phyloP scores from a whole-genome alignment of 2,113 vertebrate species.

The Sus scrofa region DNA sequence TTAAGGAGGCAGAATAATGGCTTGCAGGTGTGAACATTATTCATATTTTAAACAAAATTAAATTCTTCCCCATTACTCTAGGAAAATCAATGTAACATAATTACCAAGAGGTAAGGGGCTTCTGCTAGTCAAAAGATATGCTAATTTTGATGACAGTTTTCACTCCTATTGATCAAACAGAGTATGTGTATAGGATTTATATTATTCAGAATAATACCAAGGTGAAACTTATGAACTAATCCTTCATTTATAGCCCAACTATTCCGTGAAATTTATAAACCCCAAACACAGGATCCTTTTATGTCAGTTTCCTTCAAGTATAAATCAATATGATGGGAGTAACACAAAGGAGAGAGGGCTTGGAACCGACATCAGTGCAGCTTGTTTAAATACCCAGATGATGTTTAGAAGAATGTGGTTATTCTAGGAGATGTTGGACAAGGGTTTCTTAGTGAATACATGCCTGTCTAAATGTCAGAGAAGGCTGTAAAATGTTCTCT shows the following conservation, averaged over 20 bases:
- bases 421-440: neutral
- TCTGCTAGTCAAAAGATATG: constrained; percentile 73
- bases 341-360: neutral
- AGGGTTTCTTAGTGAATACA: neutral
- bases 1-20: constrained; percentile 82
- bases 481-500: neutral
- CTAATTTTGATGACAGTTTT: constrained; percentile 70
- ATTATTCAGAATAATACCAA: constrained; percentile 66
- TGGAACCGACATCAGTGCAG: neutral
- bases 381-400: constrained; percentile 1
- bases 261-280: constrained; percentile 65
- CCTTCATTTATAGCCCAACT: constrained; percentile 67
- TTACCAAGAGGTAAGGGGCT: constrained; percentile 67
- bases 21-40: constrained; percentile 82
- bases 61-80: constrained; percentile 73
- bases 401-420: constrained; percentile 13
- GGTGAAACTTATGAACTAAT: constrained; percentile 60
- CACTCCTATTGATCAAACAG: constrained; percentile 8
- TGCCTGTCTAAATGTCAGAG: neutral
- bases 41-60: constrained; percentile 82
- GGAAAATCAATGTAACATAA: constrained; percentile 73
- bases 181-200: constrained; percentile 57
- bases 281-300: constrained; percentile 59
- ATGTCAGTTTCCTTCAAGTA: constrained; percentile 65
- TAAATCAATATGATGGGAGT: constrained; percentile 54